Evolutionary conservation across 2,113 vertebrate species (phyloP).

Genomic region (western clawed frog (Xenopus tropicalis)): DNA sequence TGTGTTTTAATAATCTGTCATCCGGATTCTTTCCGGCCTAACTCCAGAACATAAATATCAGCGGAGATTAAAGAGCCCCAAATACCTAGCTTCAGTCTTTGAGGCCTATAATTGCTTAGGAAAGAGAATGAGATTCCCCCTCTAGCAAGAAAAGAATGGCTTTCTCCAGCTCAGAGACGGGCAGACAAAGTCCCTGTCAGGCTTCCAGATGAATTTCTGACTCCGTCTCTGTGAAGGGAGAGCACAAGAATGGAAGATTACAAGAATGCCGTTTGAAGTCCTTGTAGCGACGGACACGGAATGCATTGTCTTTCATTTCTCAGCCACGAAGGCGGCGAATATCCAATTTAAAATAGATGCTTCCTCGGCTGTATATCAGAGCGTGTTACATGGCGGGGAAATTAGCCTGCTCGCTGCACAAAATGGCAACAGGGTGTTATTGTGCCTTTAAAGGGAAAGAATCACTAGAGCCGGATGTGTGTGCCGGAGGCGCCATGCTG

Average conservation of each 20-base stretch:
- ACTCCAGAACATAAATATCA: constrained; percentile 60
- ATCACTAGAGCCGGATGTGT: too few species aligned
- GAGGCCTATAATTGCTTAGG: constrained; percentile 58
- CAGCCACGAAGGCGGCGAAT: constrained; percentile 14
- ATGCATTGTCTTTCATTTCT: constrained; percentile 12
- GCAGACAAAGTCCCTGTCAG: constrained; percentile 56
- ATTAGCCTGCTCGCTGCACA: too few species aligned
- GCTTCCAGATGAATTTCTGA: constrained; percentile 47
- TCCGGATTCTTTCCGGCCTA: constrained; percentile 57
- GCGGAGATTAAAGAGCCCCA: constrained; percentile 56
- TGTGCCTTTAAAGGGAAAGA: too few species aligned
- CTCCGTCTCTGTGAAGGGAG: constrained; percentile 48
- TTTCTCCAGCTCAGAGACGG: constrained; percentile 49
- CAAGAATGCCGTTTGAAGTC: constrained; percentile 44
- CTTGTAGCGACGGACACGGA: constrained; percentile 23
- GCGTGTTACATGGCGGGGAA: not conserved
- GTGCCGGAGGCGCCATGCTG: too few species aligned
- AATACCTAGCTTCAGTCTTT: constrained; percentile 57
- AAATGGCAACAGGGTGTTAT: too few species aligned
- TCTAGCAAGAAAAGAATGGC: constrained; percentile 54
- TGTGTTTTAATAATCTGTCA: constrained; percentile 55
- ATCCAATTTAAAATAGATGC: not conserved
- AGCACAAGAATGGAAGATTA: constrained; percentile 39
- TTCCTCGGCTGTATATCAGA: not conserved
- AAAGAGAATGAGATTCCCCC: constrained; percentile 57